phyloP scores from a whole-genome alignment of 2,113 vertebrate genomes.

The Oreocharis arfaki region DNA sequence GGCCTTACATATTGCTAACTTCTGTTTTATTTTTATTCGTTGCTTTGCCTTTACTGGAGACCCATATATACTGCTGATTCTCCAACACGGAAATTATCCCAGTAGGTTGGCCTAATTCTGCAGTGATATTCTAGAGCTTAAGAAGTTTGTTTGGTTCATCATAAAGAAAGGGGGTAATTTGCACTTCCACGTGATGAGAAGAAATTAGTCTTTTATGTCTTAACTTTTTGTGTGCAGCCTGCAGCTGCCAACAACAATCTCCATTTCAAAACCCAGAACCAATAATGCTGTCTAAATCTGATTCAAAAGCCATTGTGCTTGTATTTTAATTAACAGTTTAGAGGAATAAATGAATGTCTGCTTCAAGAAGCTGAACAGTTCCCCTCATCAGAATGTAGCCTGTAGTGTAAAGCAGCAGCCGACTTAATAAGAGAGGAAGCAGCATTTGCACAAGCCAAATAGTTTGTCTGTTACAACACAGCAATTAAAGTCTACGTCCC shows the following conservation, averaged over 20 bases:
- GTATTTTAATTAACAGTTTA: conserved; percentile 23
- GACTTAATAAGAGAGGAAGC: conserved; percentile 8
- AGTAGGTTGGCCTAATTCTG: not conserved
- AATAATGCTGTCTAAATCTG: not conserved
- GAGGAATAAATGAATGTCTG: not conserved
- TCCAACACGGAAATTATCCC: not conserved
- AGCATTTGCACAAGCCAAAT: not conserved
- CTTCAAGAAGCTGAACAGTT: not conserved
- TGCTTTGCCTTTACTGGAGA: not conserved
- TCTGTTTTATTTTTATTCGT: not conserved
- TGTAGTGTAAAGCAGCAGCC: not conserved
- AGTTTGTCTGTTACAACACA: not conserved
- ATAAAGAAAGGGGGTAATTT: conserved; percentile 20
- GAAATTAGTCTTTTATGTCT: conserved; percentile 34
- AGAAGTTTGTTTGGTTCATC: not conserved
- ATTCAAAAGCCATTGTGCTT: not conserved
- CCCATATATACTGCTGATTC: not conserved
- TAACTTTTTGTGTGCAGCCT: conserved; percentile 3
- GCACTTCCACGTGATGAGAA: not conserved
- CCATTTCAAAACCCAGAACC: conserved; percentile 34
- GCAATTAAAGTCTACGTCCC: not conserved
- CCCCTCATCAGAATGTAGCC: not conserved
- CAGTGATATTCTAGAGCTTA: not conserved
- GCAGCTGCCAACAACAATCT: conserved; percentile 36
- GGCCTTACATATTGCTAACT: not conserved